Evolutionary conservation across 2,113 vertebrate genomes (phyloP).

Genomic region (Microcebus ravelobensis): DNA sequence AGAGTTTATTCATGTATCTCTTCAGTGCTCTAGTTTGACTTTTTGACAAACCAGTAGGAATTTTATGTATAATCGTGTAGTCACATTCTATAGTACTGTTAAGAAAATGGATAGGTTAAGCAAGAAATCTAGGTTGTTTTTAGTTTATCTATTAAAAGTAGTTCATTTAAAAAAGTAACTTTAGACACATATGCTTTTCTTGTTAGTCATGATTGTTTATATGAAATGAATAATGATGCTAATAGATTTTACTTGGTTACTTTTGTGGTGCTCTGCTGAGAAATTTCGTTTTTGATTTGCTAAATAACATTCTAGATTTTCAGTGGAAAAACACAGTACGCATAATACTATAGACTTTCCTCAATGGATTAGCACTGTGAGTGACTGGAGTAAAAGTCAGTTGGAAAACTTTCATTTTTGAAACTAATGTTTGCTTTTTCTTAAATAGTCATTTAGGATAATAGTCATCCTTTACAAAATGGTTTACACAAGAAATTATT

Average conservation of each 20-base stretch:
- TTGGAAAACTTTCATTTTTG: constrained; percentile 15
- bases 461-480: not conserved
- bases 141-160: not conserved
- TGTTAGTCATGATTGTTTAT: not conserved
- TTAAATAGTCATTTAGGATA: not conserved
- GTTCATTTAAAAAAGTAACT: not conserved
- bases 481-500: not conserved
- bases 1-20: not conserved
- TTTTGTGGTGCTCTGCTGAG: constrained; percentile 14
- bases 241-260: not conserved
- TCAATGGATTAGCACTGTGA: not conserved
- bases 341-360: not conserved
- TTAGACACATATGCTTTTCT: not conserved
- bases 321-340: not conserved
- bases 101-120: not conserved
- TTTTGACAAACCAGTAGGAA: constrained; percentile 1
- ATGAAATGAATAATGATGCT: not conserved
- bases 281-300: not conserved
- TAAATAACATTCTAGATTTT: not conserved
- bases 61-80: constrained; percentile 31
- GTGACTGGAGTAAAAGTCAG: not conserved
- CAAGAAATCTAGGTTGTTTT: not conserved
- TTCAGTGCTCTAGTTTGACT: constrained; percentile 5
- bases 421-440: not conserved
- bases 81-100: not conserved